Base-by-base conservation (phyloP, 1,140 invertebrate genomes). In the Pentalonia nigronervosa region DNA sequence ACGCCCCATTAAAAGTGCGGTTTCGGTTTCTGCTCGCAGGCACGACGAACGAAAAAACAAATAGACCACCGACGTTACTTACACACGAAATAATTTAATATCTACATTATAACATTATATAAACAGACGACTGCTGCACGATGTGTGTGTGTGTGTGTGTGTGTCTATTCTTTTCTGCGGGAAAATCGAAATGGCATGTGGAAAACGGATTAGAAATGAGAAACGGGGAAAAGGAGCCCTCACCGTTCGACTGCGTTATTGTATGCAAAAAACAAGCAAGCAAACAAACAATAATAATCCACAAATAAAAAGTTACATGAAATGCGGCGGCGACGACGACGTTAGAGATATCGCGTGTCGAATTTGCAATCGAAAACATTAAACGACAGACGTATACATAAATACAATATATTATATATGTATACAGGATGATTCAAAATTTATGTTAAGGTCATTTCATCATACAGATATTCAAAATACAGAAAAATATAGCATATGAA, bases 291-390 rank as follows among this genome's bases (percentile, higher is more conserved):
- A n/a, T 76, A 76, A 76, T 76, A 76, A 76, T 76, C n/a, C n/a
- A 76, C n/a, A n/a, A 76, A 76, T 76, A 76, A 76, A 41, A 76
- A 76, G 60, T 76, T 76, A 34, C 60, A 20, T n/a, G 60, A n/a
- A 76, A 76, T 3, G 60, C 60, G 60, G 30, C 23, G 7, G 53
- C 56, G 25, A 11, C n/a, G 60, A 6, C 60, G 30, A 76, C 60
- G 76, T 23, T 83, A 83, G 81, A 83, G 81, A 83, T 83, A 83
- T 83, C 21, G 81, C 81, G 81, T 83, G 81, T 83, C 81, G 81
- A 83, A 83, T 83, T 36, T 41, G 21, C 81, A 36, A 83, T 76
- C 60, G 60, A 76, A 76, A 76, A 76, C 60, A 76, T 76, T 76
- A 76, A 30, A 76, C 30, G n/a, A n/a, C 60, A 76, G 30, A 76